A percentile compares a stretch with the other conserved stretches of the same genome.
Conservation (phyloP, 1,140 invertebrate genomes). For the Wasmannia auropunctata region DNA sequence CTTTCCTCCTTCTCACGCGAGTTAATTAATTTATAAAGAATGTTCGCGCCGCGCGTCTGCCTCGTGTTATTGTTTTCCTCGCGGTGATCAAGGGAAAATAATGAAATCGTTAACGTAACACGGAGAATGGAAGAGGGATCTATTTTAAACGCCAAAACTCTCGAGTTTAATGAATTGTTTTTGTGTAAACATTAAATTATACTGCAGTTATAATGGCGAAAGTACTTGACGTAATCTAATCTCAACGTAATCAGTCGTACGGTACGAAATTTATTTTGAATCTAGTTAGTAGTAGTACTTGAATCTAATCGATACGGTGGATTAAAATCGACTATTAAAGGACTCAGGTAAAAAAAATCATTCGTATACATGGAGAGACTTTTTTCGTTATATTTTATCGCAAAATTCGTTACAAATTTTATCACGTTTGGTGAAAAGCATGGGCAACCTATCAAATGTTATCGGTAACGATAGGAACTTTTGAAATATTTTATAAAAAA, state of each 20-base stretch:
- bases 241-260: not conserved
- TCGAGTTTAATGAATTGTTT: not conserved
- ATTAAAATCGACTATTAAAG: not conserved
- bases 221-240: not conserved
- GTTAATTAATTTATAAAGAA: conserved; percentile 53
- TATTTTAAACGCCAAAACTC: not conserved
- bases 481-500: too few species aligned
- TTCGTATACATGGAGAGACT: too few species aligned
- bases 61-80: conserved; percentile 25
- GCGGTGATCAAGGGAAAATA: not conserved
- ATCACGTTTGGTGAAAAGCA: too few species aligned
- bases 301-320: not conserved
- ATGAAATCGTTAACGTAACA: not conserved
- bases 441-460: too few species aligned
- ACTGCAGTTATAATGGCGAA: not conserved
- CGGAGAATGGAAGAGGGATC: conserved; percentile 3
- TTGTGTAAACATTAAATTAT: not conserved
- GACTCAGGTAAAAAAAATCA: not conserved
- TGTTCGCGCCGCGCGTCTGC: not conserved
- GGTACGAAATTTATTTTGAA: not conserved
- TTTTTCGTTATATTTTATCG: too few species aligned
- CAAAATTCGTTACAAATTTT: too few species aligned
- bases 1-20: conserved; percentile 28
- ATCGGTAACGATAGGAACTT: too few species aligned
- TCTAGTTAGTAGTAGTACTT: too few species aligned